A percentile compares a stretch with the other conserved stretches of the same genome.
phyloP scores from a whole-genome alignment of 2,888 invertebrate species.

The Thalpophila matura region DNA sequence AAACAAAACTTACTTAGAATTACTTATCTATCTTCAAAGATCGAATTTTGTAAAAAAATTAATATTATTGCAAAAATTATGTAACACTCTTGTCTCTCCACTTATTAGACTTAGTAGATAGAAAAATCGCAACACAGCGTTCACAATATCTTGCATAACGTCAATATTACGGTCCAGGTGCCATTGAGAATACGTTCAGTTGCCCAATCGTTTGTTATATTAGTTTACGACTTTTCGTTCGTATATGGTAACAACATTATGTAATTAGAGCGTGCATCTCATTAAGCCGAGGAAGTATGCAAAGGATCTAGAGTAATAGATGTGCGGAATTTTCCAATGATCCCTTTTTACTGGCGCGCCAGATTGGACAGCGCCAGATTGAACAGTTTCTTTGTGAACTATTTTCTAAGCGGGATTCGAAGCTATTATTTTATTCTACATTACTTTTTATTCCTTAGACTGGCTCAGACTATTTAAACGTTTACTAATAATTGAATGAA shows the following conservation, averaged over 20 bases:
- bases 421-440: conserved; percentile 25
- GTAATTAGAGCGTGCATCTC: conserved; percentile 60
- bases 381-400: conserved; percentile 31
- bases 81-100: conserved; percentile 38
- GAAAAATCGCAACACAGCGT: conserved; percentile 60
- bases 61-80: conserved; percentile 43
- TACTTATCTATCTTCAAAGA: not conserved
- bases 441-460: conserved; percentile 28
- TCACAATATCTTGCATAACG: conserved; percentile 73
- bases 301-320: conserved; percentile 51
- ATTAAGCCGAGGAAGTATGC: conserved; percentile 25
- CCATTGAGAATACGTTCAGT: conserved; percentile 77
- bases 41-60: conserved; percentile 34
- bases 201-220: conserved; percentile 77
- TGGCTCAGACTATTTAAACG: conserved; percentile 21
- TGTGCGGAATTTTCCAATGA: conserved; percentile 46
- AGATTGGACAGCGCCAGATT: conserved; percentile 45
- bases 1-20: not conserved
- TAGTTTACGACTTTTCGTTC: conserved; percentile 69
- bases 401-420: conserved; percentile 37
- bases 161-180: conserved; percentile 73
- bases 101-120: conserved; percentile 46
- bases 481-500: not conserved
- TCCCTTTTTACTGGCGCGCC: conserved; percentile 23
- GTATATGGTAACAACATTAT: conserved; percentile 56